These are phyloP conservation scores for Phalera bucephala DNA, from an alignment of 2,888 invertebrate species.

Conservation along the genomic window DNA sequence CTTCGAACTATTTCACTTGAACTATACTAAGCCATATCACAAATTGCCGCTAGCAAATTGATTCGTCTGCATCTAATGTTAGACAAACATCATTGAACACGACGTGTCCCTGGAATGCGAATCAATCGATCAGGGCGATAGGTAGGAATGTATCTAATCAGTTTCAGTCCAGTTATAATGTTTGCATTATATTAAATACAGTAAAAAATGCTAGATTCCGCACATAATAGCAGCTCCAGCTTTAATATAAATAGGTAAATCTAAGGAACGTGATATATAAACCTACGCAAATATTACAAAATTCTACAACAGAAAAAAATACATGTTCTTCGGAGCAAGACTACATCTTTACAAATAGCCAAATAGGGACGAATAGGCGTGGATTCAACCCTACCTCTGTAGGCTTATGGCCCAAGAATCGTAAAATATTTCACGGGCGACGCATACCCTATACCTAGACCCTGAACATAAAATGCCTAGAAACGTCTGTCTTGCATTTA, in stretches of 20 bases:
- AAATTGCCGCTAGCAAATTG: conserved; percentile 51
- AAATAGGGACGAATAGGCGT: conserved; percentile 63
- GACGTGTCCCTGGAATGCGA: conserved; percentile 10
- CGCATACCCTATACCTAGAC: conserved; percentile 46
- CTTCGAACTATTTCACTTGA: conserved; percentile 21
- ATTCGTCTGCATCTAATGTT: conserved; percentile 41
- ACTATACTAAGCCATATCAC: conserved; percentile 40
- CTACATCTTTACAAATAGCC: conserved; percentile 64
- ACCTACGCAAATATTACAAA: no score
- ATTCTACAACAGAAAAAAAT: no score
- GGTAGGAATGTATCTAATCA: no score
- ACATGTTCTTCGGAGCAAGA: conserved; percentile 10
- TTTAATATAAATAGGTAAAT: no score
- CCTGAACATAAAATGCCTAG: conserved; percentile 36
- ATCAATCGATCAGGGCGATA: no score
- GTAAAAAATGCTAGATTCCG: no score
- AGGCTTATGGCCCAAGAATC: conserved; percentile 71
- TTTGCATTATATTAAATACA: no score
- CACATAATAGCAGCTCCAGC: no score
- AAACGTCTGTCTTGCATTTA: no score
- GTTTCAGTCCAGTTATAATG: no score
- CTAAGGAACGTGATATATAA: no score
- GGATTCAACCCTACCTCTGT: conserved; percentile 55
- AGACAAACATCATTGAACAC: conserved; percentile 42
- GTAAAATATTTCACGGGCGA: conserved; percentile 76